Percentiles rank a stretch among this genome's conserved stretches.
Conservation (phyloP, 2,797 vertebrate species). For the Dipus sagitta region DNA sequence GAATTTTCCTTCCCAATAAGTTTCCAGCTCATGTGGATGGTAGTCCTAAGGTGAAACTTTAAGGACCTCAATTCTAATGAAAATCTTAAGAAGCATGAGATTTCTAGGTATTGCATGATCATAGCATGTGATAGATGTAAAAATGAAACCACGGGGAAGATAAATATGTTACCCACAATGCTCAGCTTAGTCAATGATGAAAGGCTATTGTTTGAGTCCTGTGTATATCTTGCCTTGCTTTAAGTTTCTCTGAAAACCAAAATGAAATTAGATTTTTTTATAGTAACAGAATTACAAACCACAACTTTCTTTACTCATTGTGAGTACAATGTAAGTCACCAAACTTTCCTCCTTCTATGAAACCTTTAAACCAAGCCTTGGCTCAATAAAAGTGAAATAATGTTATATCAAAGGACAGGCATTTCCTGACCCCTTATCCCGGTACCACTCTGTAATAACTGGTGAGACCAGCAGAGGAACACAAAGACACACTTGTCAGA, state of each 20-base stretch:
- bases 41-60: not conserved
- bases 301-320: not conserved
- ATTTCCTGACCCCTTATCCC: not conserved
- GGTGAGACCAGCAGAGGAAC: not conserved
- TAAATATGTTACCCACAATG: not conserved
- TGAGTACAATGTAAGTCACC: not conserved
- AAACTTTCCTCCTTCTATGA: not conserved
- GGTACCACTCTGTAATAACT: not conserved
- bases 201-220: not conserved
- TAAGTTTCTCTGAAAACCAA: not conserved
- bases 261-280: not conserved
- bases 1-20: not conserved
- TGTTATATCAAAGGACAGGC: not conserved
- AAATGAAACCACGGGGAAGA: not conserved
- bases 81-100: not conserved
- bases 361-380: not conserved
- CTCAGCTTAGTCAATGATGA: not conserved
- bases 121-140: not conserved
- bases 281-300: not conserved
- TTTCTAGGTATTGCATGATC: not conserved
- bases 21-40: not conserved
- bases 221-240: not conserved
- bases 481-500: not conserved
- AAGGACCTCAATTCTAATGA: not conserved
- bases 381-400: constrained; percentile 32